These are phyloP conservation scores for Gobionotothen gibberifrons DNA, from an alignment of 2,797 vertebrate species.

Conservation along the genomic window DNA sequence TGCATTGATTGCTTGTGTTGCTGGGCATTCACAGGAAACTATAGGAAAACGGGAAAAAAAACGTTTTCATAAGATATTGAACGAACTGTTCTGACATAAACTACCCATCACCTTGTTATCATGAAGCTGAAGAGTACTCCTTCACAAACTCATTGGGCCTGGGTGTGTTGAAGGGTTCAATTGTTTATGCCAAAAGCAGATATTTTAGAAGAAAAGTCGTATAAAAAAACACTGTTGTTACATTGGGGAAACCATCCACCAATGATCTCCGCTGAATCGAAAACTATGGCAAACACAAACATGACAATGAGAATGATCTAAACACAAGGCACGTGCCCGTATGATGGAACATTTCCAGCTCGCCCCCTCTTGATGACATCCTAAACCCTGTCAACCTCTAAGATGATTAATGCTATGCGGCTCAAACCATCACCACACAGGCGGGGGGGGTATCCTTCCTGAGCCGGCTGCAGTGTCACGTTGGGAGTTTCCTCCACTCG, in stretches of 20 bases:
- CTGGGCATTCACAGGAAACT: too few relatives aligned
- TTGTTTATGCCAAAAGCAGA: background rate
- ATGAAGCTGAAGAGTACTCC: conserved; percentile 14
- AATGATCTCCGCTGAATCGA: background rate
- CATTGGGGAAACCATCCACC: background rate
- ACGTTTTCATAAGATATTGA: too few relatives aligned
- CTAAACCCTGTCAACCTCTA: conserved; percentile 62
- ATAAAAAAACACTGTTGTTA: background rate
- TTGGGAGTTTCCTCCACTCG: conserved; percentile 73
- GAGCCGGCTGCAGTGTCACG: conserved; percentile 68
- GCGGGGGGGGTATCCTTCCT: conserved; percentile 80
- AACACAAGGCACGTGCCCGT: conserved; percentile 50
- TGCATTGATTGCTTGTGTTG: too few relatives aligned
- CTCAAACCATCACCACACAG: conserved; percentile 56
- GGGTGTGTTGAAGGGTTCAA: background rate
- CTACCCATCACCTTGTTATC: conserved; percentile 3
- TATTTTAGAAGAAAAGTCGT: background rate
- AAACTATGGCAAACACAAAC: background rate
- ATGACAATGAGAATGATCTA: background rate
- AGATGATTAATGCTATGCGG: conserved; percentile 71
- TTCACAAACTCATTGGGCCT: background rate
- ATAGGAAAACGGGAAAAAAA: too few relatives aligned
- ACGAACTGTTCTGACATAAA: conserved; percentile 1
- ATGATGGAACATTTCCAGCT: conserved; percentile 65
- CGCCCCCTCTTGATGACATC: conserved; percentile 50